Conservation (phyloP, 2,888 invertebrate species). For the Endomychus coccineus region DNA sequence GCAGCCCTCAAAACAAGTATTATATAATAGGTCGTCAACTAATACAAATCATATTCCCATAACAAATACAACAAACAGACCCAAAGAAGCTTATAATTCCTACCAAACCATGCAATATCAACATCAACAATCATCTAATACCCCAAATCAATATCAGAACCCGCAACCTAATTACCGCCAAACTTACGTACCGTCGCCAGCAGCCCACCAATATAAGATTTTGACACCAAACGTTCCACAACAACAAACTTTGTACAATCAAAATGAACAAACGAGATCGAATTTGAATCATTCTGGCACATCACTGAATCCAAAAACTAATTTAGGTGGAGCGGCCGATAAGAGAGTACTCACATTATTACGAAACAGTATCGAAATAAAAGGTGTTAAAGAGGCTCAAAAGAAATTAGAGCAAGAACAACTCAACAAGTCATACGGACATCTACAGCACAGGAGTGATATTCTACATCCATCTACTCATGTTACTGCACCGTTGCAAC, state of each 20-base stretch:
- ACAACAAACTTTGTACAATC: conserved; percentile 23
- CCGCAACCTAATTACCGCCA: conserved; percentile 32
- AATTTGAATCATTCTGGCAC: conserved; percentile 30
- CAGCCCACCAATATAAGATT: conserved; percentile 34
- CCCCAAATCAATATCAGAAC: conserved; percentile 27
- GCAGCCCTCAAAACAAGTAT: conserved; percentile 16
- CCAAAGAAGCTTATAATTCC: conserved; percentile 26
- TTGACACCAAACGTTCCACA: conserved; percentile 9
- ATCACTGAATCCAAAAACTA: conserved; percentile 25
- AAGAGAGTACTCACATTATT: conserved; percentile 64
- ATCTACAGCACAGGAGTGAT: conserved; percentile 30
- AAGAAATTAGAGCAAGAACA: conserved; percentile 44
- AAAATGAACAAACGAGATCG: conserved; percentile 28
- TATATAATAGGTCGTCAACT: conserved; percentile 2
- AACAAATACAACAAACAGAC: conserved; percentile 14
- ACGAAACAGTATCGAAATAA: conserved; percentile 64
- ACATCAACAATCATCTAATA: conserved; percentile 22
- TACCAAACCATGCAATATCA: conserved; percentile 33
- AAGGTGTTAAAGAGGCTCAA: conserved; percentile 49
- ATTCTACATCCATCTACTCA: conserved; percentile 42
- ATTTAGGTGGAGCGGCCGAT: conserved; percentile 51
- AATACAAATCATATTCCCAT: conserved; percentile 24
- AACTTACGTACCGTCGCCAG: conserved; percentile 36
- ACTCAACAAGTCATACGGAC: conserved; percentile 24
- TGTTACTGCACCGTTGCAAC: conserved; percentile 41